phyloP scores from a whole-genome alignment of 1,140 invertebrate species.

The Orchestia grillus region DNA sequence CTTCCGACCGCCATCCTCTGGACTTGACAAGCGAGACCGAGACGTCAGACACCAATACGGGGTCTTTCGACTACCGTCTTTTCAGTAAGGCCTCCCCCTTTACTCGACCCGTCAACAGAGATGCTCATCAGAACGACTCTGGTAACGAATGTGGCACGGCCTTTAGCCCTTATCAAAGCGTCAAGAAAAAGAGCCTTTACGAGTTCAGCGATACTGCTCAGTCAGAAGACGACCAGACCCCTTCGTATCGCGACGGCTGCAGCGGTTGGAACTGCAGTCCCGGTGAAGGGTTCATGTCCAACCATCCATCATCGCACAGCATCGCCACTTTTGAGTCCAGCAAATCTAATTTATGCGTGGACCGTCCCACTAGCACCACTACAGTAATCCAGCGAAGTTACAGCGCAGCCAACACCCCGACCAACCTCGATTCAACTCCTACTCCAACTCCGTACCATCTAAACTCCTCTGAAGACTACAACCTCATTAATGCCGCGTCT shows the following conservation, averaged over 20 bases:
- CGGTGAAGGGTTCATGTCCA: conserved; percentile 2
- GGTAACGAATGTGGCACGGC: conserved; percentile 40
- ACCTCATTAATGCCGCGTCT: background rate
- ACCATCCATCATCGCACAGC: conserved; percentile 27
- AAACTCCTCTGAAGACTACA: conserved; percentile 40
- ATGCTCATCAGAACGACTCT: conserved; percentile 33
- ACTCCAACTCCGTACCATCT: conserved; percentile 40
- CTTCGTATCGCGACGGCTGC: background rate
- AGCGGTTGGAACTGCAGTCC: conserved; percentile 13
- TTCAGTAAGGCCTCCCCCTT: conserved; percentile 33
- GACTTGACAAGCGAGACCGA: conserved; percentile 32
- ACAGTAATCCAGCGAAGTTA: conserved; percentile 37
- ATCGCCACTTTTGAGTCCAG: conserved; percentile 32
- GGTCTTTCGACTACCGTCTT: conserved; percentile 35
- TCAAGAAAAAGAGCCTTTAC: conserved; percentile 39
- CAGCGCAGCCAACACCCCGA: conserved; percentile 24
- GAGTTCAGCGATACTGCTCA: conserved; percentile 38
- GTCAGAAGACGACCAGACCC: conserved; percentile 37
- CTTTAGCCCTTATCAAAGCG: conserved; percentile 34
- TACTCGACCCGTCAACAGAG: background rate
- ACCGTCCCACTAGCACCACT: conserved; percentile 20
- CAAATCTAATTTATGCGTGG: conserved; percentile 27
- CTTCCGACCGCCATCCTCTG: background rate
- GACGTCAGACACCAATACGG: conserved; percentile 30
- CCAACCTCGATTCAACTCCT: conserved; percentile 29